Conservation (phyloP, 2,113 vertebrate genomes). For the Monopterus albus region DNA sequence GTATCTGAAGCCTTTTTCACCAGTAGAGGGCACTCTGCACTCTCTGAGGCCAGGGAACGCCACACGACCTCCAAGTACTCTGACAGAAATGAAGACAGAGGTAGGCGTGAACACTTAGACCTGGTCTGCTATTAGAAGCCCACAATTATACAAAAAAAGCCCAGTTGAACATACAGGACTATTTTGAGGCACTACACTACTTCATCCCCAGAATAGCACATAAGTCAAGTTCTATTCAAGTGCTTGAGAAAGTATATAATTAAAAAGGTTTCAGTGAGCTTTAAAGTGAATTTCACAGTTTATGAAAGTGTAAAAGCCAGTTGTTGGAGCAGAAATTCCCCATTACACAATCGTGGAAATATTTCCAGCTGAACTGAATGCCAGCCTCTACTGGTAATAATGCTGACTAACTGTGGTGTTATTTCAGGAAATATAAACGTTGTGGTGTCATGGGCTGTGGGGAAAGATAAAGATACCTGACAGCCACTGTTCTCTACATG, state of each 20-base stretch:
- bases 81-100: slow-evolving; percentile 45
- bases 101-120: slow-evolving; percentile 28
- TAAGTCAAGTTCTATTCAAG: not conserved
- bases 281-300: slow-evolving; percentile 40
- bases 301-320: slow-evolving; percentile 19
- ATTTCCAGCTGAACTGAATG: slow-evolving; percentile 5
- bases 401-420: slow-evolving; percentile 18
- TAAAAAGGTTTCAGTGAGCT: not conserved
- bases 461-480: not conserved
- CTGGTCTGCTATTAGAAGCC: slow-evolving; percentile 27
- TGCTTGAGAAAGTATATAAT: slow-evolving; percentile 12
- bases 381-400: slow-evolving; percentile 14
- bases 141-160: slow-evolving; percentile 11
- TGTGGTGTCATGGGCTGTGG: not conserved
- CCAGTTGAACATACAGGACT: slow-evolving; percentile 15
- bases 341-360: slow-evolving; percentile 27
- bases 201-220: not conserved
- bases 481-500: not conserved
- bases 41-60: slow-evolving; percentile 68
- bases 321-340: not conserved
- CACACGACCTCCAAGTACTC: slow-evolving; percentile 81
- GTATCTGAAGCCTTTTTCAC: slow-evolving; percentile 76
- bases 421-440: slow-evolving; percentile 36
- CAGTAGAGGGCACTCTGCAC: slow-evolving; percentile 64
- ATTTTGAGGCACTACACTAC: not conserved